A percentile compares a stretch with the other conserved stretches of the same genome.
Evolutionary conservation across 2,888 invertebrate genomes (phyloP).

Genomic region (Bugula neritina): DNA sequence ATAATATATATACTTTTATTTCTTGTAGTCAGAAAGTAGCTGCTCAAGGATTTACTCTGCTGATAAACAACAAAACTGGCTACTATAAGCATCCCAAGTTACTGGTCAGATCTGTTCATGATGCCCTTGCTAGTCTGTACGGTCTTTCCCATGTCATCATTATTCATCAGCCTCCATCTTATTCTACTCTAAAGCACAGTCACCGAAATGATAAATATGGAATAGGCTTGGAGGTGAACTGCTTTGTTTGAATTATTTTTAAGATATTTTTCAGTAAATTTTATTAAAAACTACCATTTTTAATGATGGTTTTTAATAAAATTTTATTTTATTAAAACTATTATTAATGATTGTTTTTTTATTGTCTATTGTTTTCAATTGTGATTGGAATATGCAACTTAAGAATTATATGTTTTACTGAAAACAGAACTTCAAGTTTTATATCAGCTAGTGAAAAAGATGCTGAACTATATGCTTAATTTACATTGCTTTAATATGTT

Average conservation of each 20-base stretch:
- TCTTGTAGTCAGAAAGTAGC: constrained; percentile 73
- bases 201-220: constrained; percentile 31
- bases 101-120: constrained; percentile 43
- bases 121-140: neutral
- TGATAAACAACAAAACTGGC: constrained; percentile 89
- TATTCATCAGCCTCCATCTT: neutral
- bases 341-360: no score
- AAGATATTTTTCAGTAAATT: no score
- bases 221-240: constrained; percentile 31
- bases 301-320: no score
- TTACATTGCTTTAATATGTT: no score
- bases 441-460: no score
- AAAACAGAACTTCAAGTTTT: no score
- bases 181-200: constrained; percentile 26
- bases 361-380: no score
- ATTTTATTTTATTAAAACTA: no score
- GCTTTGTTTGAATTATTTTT: neutral
- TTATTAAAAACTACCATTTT: no score
- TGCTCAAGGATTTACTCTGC: constrained; percentile 83
- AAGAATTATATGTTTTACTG: no score
- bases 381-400: no score
- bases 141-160: neutral
- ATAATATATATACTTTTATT: neutral
- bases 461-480: no score
- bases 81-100: constrained; percentile 51